Evolutionary conservation across 2,797 vertebrate species (phyloP).

Genomic region (Clarias pachynema): DNA sequence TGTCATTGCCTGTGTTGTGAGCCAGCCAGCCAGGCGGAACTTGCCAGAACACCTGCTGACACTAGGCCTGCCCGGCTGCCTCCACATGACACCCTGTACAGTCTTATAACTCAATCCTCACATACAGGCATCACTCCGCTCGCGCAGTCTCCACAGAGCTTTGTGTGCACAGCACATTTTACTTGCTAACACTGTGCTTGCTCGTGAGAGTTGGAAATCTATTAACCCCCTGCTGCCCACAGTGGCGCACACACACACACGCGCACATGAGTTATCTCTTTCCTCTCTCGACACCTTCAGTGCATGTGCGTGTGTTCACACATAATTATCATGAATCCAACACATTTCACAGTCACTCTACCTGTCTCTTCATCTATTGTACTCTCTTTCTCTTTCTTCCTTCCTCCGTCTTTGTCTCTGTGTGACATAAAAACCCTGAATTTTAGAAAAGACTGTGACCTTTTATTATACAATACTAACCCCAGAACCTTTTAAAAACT

Average conservation of each 20-base stretch:
- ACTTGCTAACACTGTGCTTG: constrained; percentile 23
- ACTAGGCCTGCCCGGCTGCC: constrained; percentile 54
- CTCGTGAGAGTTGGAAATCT: constrained; percentile 14
- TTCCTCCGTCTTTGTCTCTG: neutral
- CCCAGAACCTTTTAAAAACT: neutral
- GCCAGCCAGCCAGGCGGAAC: constrained; percentile 72
- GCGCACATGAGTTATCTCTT: neutral
- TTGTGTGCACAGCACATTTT: constrained; percentile 16
- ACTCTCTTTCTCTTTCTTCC: neutral
- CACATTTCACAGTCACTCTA: constrained; percentile 9
- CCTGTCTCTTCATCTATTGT: constrained; percentile 5
- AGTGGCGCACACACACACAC: neutral
- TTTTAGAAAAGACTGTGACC: neutral
- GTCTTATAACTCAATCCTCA: constrained; percentile 29
- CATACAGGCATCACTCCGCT: constrained; percentile 28
- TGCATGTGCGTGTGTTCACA: constrained; percentile 13
- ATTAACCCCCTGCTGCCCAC: constrained; percentile 27
- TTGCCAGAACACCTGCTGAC: constrained; percentile 71
- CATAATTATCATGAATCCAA: constrained; percentile 41
- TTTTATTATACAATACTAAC: neutral
- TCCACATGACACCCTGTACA: constrained; percentile 37
- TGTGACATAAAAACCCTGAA: neutral
- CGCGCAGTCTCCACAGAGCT: neutral
- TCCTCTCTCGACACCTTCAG: neutral
- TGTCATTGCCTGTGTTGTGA: constrained; percentile 68